phyloP scores from a whole-genome alignment of 2,888 invertebrate genomes.

The Drosophila neotestacea region DNA sequence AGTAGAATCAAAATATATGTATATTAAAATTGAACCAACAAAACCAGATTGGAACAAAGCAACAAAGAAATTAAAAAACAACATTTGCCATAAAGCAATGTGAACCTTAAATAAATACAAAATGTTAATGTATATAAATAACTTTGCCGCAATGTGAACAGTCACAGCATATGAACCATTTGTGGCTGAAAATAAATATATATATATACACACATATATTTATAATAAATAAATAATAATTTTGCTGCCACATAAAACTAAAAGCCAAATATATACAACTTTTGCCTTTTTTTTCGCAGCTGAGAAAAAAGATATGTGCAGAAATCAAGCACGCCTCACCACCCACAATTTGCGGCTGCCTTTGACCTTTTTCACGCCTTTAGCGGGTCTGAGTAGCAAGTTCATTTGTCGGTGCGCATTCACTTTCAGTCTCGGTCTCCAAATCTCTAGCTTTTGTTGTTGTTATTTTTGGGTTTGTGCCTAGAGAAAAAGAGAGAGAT shows the following conservation, averaged over 20 bases:
- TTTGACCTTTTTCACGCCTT: constrained; percentile 80
- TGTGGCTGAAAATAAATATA: constrained; percentile 28
- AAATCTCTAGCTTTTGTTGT: not conserved
- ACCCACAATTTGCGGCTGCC: constrained; percentile 55
- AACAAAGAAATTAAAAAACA: constrained; percentile 13
- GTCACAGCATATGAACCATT: constrained; percentile 11
- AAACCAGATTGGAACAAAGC: constrained; percentile 21
- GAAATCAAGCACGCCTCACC: constrained; percentile 12
- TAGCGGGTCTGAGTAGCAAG: constrained; percentile 71
- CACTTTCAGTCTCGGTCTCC: constrained; percentile 10
- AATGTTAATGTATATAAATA: constrained; percentile 30
- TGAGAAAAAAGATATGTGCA: constrained; percentile 50
- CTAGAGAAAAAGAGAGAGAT: not conserved
- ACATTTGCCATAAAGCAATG: constrained; percentile 1
- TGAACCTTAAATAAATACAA: constrained; percentile 19
- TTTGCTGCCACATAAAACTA: constrained; percentile 22
- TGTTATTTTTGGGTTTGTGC: constrained; percentile 6
- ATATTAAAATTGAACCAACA: constrained; percentile 4
- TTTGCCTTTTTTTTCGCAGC: constrained; percentile 22
- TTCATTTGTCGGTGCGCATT: constrained; percentile 46
- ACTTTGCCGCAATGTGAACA: constrained; percentile 35
- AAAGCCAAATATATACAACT: constrained; percentile 23
- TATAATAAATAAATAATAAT: constrained; percentile 27
- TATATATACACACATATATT: constrained; percentile 11
- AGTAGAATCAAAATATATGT: not conserved